Evolutionary conservation across 2,797 vertebrate species (phyloP).

Genomic region (Agapornis canus): DNA sequence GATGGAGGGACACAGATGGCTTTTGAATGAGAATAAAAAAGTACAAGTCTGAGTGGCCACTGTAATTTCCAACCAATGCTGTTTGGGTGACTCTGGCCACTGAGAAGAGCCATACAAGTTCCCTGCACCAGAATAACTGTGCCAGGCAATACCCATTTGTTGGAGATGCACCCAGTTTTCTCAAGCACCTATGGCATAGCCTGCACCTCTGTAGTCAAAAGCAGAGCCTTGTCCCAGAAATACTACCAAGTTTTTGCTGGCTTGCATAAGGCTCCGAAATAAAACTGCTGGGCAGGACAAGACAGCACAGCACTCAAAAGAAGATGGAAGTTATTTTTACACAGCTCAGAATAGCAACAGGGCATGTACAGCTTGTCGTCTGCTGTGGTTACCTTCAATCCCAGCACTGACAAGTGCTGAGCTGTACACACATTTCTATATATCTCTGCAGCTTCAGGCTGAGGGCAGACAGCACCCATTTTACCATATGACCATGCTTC

Average conservation of each 20-base stretch:
- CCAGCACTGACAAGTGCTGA: constrained; percentile 8
- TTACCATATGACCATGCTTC: background rate
- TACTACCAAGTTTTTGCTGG: background rate
- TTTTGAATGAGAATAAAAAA: background rate
- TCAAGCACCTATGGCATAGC: background rate
- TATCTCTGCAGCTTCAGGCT: background rate
- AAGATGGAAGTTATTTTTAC: constrained; percentile 57
- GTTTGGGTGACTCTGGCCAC: background rate
- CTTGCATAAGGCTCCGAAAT: background rate
- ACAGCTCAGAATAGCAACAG: background rate
- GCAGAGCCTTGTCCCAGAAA: constrained; percentile 12
- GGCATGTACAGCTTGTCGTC: accelerated
- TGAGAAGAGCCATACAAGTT: background rate
- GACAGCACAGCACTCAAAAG: background rate
- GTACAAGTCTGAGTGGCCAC: background rate
- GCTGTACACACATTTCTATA: background rate
- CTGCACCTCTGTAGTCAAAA: background rate
- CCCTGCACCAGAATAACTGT: background rate
- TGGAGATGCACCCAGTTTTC: constrained; percentile 26
- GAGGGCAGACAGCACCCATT: background rate
- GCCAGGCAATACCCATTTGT: background rate
- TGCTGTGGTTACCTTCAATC: constrained; percentile 17
- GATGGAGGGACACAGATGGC: background rate
- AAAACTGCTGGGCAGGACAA: constrained; percentile 6
- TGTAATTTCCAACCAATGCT: background rate